phyloP scores from a whole-genome alignment of 2,113 vertebrate genomes.

The Sceloporus undulatus region DNA sequence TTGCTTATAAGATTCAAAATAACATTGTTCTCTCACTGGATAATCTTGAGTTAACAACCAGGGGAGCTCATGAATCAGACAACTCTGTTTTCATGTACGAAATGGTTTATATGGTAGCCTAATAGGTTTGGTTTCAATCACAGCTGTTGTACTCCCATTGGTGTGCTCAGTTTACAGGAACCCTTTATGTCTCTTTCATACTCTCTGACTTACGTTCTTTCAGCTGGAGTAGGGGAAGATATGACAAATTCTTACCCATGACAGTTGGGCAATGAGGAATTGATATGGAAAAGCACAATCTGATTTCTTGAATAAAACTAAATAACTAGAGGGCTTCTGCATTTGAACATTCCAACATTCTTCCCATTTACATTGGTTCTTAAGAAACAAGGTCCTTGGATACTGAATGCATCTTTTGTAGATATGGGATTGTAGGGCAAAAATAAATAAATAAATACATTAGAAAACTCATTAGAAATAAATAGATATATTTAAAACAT shows the following conservation, averaged over 20 bases:
- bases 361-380: background rate
- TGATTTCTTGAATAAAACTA: background rate
- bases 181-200: background rate
- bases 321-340: background rate
- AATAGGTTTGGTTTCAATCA: background rate
- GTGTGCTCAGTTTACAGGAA: background rate
- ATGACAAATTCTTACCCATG: background rate
- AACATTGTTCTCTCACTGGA: background rate
- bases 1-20: background rate
- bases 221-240: background rate
- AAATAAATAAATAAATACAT: no score
- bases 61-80: background rate
- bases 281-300: background rate
- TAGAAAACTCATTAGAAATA: background rate
- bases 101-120: background rate
- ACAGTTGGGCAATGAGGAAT: background rate
- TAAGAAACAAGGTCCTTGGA: background rate
- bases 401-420: background rate
- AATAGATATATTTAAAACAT: background rate
- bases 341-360: background rate
- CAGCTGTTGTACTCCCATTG: background rate
- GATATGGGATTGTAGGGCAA: background rate
- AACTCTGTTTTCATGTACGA: background rate
- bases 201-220: background rate
- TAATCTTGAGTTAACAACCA: background rate